A percentile compares a stretch with the other conserved stretches of the same genome.
Evolutionary conservation across 2,797 vertebrate species (phyloP).

Genomic region (Mormyrops attenuatus): DNA sequence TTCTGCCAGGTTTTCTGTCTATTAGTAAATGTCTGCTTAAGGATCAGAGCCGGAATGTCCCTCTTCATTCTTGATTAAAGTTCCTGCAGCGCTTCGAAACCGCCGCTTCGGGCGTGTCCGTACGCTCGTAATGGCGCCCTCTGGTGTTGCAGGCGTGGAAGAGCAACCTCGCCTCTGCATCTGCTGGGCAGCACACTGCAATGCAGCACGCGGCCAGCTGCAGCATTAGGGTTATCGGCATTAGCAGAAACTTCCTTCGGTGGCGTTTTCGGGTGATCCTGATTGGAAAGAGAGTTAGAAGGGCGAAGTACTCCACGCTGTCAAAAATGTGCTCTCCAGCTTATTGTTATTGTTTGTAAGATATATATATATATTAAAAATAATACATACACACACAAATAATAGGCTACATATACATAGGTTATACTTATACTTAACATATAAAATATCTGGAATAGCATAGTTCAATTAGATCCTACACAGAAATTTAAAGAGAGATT

Average conservation of each 20-base stretch:
- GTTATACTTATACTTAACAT: neutral
- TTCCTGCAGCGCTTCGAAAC: slow-evolving; percentile 26
- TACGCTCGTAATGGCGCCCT: slow-evolving; percentile 46
- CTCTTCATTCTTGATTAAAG: slow-evolving; percentile 23
- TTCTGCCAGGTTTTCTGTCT: neutral
- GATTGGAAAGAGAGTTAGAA: neutral
- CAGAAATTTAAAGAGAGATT: neutral
- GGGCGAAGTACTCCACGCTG: neutral
- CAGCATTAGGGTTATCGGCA: slow-evolving; percentile 29
- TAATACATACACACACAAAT: neutral
- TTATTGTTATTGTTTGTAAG: neutral
- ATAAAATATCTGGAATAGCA: neutral
- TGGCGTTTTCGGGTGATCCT: neutral
- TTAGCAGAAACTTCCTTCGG: slow-evolving; percentile 12
- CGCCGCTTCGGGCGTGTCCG: slow-evolving; percentile 15
- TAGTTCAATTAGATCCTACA: neutral
- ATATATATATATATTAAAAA: neutral
- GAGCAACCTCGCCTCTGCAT: slow-evolving; percentile 15
- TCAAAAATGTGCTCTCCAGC: neutral
- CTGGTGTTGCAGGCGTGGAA: slow-evolving; percentile 45
- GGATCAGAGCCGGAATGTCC: slow-evolving; percentile 20
- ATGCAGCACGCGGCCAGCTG: slow-evolving; percentile 46
- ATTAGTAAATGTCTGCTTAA: neutral
- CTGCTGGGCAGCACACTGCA: slow-evolving; percentile 46
- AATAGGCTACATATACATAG: neutral